These are phyloP conservation scores for Ceryle rudis DNA, from an alignment of 2,797 vertebrate genomes.

Conservation along the genomic window DNA sequence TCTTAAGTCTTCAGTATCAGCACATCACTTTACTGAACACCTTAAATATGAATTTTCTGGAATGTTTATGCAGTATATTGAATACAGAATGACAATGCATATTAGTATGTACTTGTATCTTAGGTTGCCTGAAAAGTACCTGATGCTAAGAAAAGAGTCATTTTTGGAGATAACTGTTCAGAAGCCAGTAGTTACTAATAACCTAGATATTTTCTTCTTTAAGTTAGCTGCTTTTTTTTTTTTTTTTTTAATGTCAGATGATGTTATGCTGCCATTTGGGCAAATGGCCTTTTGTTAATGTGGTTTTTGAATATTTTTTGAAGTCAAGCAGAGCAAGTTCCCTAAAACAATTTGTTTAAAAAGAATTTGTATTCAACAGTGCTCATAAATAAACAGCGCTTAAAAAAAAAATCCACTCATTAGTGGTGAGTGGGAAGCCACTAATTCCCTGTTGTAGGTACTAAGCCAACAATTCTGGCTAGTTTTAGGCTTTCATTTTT, in stretches of 20 bases:
- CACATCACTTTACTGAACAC: not conserved
- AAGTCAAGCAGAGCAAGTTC: conserved; percentile 6
- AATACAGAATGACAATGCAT: not conserved
- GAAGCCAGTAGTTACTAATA: not conserved
- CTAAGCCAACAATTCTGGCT: conserved; percentile 58
- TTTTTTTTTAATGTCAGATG: not conserved
- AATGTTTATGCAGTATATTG: not conserved
- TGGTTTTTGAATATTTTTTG: not conserved
- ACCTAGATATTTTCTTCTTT: not conserved
- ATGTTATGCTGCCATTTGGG: not conserved
- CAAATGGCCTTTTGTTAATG: conserved; percentile 10
- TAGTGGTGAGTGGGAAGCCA: conserved; percentile 64
- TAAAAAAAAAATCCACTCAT: conserved; percentile 58
- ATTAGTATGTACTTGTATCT: not conserved
- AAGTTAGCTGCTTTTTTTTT: not conserved
- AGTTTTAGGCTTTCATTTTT: conserved; percentile 64
- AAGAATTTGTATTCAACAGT: conserved; percentile 50
- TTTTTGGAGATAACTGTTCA: not conserved
- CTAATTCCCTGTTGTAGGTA: conserved; percentile 56
- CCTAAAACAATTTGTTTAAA: conserved; percentile 46
- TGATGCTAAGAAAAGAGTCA: not conserved
- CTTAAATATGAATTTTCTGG: not conserved
- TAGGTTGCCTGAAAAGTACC: not conserved
- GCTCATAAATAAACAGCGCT: conserved; percentile 56
- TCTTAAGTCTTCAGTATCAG: not conserved